Base-by-base conservation (phyloP, 2,888 invertebrate species). In the Euzetes globulus region DNA sequence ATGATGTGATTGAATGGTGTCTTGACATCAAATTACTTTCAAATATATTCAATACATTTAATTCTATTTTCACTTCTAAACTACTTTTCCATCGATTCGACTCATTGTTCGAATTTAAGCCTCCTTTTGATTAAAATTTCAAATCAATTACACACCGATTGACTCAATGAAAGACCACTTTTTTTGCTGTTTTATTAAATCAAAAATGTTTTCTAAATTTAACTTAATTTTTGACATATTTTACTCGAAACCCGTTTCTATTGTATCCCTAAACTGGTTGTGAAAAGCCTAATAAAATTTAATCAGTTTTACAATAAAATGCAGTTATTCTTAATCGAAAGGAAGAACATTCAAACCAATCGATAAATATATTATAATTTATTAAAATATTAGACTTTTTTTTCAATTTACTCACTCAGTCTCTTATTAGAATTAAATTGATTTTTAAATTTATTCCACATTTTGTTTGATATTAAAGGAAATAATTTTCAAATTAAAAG, bases 1-100 rank as follows among this genome's bases (percentile, higher is more conserved):
- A 27, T 60, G 29, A 60, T 27, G 60, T 60, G 60, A 60, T 60
- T 60, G 60, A 60, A 25, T 25, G 27, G 29, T 60, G 60, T 60
- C 60, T 60, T 60, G 7, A 60, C 60, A 25, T 25, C 27, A 60
- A 27, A 60, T 60, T 60, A 60, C 27, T 60, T 4, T 60, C 27
- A 25, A 27, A 27, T 60, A 50, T 50, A 60, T 60, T 27, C 17
- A 25, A 60, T 27, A 60, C 27, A 27, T 60, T 60, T 60, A 22
- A 60, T 25, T 15, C 29, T 60, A 60, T 60, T 60, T 60, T 60
- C 29, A 27, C 19, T 60, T 60, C 60, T 19, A 17, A 60, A 27
- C 60, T 1, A 60, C 5, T 60, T 60, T 60, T 60, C 5, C 7
- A 29, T 27, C 6, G 50, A 50, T 50, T 50, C n/a, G 5, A 50